Conservation (phyloP, 2,888 invertebrate genomes). For the Unio pictorum region DNA sequence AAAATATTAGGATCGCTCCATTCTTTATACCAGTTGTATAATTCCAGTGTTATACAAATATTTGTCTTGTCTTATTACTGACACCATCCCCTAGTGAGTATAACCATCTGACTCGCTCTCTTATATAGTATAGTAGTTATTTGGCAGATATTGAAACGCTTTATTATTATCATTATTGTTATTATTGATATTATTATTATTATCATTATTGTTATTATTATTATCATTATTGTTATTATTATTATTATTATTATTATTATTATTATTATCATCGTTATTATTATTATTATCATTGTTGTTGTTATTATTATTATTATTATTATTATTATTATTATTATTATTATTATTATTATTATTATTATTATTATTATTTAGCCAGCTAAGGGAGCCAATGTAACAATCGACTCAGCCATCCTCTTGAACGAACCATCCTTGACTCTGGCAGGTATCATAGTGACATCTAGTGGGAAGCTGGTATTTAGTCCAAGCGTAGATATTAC, state of each 20-base stretch:
- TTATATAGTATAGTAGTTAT: no score
- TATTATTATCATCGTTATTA: background rate
- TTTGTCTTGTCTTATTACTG: no score
- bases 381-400: background rate
- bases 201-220: background rate
- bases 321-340: no score
- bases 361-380: conserved; percentile 3
- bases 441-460: conserved; percentile 16
- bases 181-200: background rate
- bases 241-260: background rate
- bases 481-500: conserved; percentile 17
- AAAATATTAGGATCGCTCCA: no score
- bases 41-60: no score
- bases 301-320: no score
- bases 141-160: no score
- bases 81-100: no score
- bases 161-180: no score
- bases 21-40: no score
- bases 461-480: conserved; percentile 25
- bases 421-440: conserved; percentile 12
- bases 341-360: background rate
- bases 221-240: background rate
- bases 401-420: conserved; percentile 13
- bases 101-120: no score
- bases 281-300: background rate